phyloP scores from a whole-genome alignment of 2,113 vertebrate species.

The Halichoerus grypus region DNA sequence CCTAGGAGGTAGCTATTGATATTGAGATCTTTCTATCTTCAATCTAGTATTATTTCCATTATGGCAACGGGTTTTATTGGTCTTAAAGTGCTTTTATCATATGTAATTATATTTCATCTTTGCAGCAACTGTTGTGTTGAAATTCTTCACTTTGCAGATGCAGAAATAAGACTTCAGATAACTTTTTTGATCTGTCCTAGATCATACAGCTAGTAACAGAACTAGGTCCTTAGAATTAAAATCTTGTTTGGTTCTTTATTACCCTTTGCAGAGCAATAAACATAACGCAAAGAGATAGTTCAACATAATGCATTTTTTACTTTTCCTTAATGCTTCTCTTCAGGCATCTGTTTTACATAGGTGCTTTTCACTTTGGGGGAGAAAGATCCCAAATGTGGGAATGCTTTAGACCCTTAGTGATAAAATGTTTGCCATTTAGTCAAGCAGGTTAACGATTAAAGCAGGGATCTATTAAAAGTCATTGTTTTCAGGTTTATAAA shows the following conservation, averaged over 20 bases:
- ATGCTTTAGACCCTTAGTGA: neutral
- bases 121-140: neutral
- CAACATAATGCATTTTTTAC: neutral
- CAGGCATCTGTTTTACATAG: neutral
- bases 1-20: neutral
- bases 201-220: neutral
- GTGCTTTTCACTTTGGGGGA: neutral
- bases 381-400: neutral
- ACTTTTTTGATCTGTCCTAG: neutral
- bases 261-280: neutral
- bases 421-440: neutral
- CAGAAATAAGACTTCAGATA: neutral
- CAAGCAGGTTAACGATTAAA: slow-evolving; percentile 45
- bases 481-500: slow-evolving; percentile 31
- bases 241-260: neutral
- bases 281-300: neutral
- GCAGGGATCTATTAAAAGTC: slow-evolving; percentile 30
- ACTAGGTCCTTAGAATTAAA: neutral
- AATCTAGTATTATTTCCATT: neutral
- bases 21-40: neutral
- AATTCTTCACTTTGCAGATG: neutral
- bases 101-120: neutral
- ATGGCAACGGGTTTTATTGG: neutral
- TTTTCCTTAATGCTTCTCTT: neutral
- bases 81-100: neutral